Conservation (phyloP, 92 coral and sea anemone genomes). For the Bergia puertoricense region DNA sequence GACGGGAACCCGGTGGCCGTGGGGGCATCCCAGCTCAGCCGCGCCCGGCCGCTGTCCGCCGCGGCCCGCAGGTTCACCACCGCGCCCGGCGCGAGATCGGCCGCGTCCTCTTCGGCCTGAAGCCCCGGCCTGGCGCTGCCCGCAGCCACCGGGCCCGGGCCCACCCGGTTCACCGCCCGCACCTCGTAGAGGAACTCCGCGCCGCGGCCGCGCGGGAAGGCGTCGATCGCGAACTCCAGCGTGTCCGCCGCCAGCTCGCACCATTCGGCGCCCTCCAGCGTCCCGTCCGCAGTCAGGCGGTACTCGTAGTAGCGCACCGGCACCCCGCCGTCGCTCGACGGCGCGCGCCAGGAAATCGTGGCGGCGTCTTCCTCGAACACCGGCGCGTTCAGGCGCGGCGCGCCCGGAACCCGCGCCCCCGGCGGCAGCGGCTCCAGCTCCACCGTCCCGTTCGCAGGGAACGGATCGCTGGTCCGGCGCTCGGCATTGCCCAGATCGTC, state of each 20-base stretch:
- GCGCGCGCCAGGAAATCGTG: conserved; percentile 15
- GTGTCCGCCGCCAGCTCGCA: conserved; percentile 18
- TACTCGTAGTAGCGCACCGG: conserved; percentile 16
- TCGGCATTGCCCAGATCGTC: conserved; percentile 13
- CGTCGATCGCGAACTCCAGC: conserved; percentile 14
- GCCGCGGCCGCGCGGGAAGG: conserved; percentile 19
- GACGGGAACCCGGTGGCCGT: conserved; percentile 18
- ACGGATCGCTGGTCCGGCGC: conserved; percentile 15
- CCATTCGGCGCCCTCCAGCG: conserved; percentile 18
- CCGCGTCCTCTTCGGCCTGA: conserved; percentile 17
- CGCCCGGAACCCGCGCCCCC: conserved; percentile 20
- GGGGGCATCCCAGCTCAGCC: conserved; percentile 18
- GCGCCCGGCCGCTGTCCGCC: conserved; percentile 20
- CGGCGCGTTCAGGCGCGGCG: conserved; percentile 19
- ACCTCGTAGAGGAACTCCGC: conserved; percentile 13
- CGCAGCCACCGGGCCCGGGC: conserved; percentile 20
- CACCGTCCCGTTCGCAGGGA: conserved; percentile 10
- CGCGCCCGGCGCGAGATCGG: conserved; percentile 19
- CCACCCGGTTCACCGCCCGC: conserved; percentile 18
- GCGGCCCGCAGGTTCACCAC: conserved; percentile 18
- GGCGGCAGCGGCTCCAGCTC: conserved; percentile 18
- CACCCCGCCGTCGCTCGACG: conserved; percentile 16
- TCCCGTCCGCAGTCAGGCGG: conserved; percentile 18
- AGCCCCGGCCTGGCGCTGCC: conserved; percentile 19
- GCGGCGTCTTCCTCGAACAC: conserved; percentile 17